Base-by-base conservation (phyloP, 64 coral and sea anemone species). In the Montipora sp. region DNA sequence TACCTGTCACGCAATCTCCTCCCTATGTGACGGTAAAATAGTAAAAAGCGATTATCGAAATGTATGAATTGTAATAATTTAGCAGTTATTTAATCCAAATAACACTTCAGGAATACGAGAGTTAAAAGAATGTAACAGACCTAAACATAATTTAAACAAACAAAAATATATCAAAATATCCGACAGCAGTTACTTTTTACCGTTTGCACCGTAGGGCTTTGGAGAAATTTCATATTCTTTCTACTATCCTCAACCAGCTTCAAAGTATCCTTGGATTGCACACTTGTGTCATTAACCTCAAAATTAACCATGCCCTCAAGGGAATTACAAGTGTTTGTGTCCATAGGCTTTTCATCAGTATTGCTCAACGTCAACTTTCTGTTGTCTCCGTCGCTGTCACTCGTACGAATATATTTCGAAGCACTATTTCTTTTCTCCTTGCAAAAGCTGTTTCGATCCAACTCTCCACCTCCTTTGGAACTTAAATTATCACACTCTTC, bases 161-260 rank as follows among this genome's bases (percentile, higher is more conserved):
- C 3, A 48, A 14, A 49, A 49, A 14, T 14, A 8, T 43, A 16
- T 88, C 82, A 98, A 94, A 99, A 96, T 60, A 99, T 99, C 55
- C 96, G 98, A 92, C 98, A 99, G 73, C 98, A 99, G 15, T 93
- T 95, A 80, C 98, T 99, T 8, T 89, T 96, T 0, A 99, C 98
- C 12, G 92, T 80, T 13, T 86, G 87, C 24, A 99, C 50, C 46
- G 92, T 74, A 15, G 88, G 92, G 68, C 53, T 94, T 1, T 53
- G 92, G 47, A 96, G 73, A 2, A 96, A 80, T 21, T 67, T 84
- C 50, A 83, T 75, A 9, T 85, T 78, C 3, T 15, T 61, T 13
- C 18, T 71, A 43, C 68, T 75, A 23, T 85, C 87, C 19, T 87
- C 70, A 47, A 87, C 92, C 1, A 86, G 73, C 46, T 69, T 93